phyloP scores from a whole-genome alignment of 2,113 vertebrate genomes.

The Sterna hirundo region DNA sequence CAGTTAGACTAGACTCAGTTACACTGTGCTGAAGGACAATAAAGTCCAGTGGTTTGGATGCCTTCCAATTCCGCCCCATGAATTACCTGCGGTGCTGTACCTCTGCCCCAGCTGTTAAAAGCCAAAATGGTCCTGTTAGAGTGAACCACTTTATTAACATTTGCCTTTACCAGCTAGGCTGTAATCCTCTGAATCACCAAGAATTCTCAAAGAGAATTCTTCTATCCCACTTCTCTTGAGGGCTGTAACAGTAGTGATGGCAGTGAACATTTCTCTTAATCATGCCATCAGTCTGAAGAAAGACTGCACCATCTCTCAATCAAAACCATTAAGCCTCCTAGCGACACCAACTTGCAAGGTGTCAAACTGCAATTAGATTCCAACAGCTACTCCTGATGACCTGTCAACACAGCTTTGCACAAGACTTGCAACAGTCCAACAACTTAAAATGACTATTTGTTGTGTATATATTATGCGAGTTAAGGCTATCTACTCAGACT shows the following conservation, averaged over 20 bases:
- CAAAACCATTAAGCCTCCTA: background rate
- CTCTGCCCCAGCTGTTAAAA: background rate
- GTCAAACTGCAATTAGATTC: background rate
- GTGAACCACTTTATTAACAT: background rate
- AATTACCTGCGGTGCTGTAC: background rate
- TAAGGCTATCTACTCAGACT: background rate
- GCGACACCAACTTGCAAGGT: fast-evolving
- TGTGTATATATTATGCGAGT: fast-evolving
- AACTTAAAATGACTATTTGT: background rate
- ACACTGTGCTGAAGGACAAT: background rate
- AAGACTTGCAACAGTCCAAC: background rate
- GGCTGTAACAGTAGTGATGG: background rate
- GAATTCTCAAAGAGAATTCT: background rate
- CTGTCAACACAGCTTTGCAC: background rate
- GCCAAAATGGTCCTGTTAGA: background rate
- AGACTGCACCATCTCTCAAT: background rate
- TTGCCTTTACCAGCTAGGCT: background rate
- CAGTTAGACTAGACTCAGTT: background rate
- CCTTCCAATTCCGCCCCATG: background rate
- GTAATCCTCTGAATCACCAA: background rate
- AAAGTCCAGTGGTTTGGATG: background rate
- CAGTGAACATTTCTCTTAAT: background rate
- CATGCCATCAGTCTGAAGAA: background rate
- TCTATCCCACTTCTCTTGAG: background rate
- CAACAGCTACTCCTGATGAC: background rate